Base-by-base conservation (phyloP, 2,797 vertebrate genomes). In the Anguilla pacifica region DNA sequence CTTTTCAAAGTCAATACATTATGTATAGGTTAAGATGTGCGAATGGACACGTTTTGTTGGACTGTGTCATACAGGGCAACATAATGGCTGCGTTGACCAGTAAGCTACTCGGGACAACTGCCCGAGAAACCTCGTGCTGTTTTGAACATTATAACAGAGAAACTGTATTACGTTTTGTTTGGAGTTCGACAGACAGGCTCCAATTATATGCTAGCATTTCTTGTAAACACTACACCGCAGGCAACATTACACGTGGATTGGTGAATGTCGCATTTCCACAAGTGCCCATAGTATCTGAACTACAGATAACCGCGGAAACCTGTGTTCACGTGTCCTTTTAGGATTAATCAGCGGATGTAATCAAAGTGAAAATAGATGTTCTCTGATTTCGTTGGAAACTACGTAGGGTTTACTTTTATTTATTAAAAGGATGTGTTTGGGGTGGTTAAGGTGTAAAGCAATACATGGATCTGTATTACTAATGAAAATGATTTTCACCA, bases 191-290 rank as follows among this genome's bases (percentile, higher is more conserved):
- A 49, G 25, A 7, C 51, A 35, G 9, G 46, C 46, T 82, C 46
- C 46, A 10, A 13, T 85, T 85, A 28, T 11, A 7, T 67, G 31
- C 61, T 22, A 15, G 1, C 22, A 13, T 43, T 25, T 49, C 3
- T 19, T 61, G 55, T 39, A 79, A 55, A 59, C 85, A 51, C 15
- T 83, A 19, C 39, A 28, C 46, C 6, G 49, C 28, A 59, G 28
- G 53, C 49, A 85, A 87, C 22, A 67, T 87, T 22, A 70, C 79
- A 87, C 81, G 86, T 87, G 86, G 79, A 87, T 83, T 51, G 59
- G 57, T 83, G 31, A 77, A 87, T 55, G 84, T 86, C 88, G 59
- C 43, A 91, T 92, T 90, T 88, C 88, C 91, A 81, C 31, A 35
- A 39, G 39, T 46, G 39, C 15, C 25, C 51, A 11, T 31, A 31